phyloP scores from a whole-genome alignment of 1,140 invertebrate species.

The Drosophila ambigua region DNA sequence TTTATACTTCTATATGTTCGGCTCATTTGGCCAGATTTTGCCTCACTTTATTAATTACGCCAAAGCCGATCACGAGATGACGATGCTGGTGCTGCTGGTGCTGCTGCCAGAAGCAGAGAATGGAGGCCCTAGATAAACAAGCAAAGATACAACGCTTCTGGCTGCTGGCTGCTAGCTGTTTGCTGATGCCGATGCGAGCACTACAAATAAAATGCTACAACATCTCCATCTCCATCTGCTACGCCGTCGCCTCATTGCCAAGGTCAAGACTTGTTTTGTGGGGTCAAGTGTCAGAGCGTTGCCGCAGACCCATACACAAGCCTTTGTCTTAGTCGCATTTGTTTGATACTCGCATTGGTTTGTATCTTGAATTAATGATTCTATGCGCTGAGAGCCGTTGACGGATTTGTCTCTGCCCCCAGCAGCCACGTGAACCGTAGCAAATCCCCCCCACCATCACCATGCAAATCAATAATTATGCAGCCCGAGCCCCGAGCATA shows the following conservation, averaged over 20 bases:
- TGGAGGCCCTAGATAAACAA: constrained; percentile 75
- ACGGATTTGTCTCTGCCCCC: constrained; percentile 25
- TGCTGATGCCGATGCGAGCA: constrained; percentile 15
- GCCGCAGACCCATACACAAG: background rate
- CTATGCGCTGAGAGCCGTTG: constrained; percentile 25
- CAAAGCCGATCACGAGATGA: constrained; percentile 46
- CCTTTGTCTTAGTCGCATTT: constrained; percentile 39
- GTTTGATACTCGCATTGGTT: constrained; percentile 29
- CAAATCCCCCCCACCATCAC: constrained; percentile 1
- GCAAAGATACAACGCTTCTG: constrained; percentile 22
- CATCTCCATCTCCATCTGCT: constrained; percentile 46
- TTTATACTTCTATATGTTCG: constrained; percentile 78
- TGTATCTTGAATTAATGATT: constrained; percentile 68
- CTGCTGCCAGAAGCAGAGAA: constrained; percentile 51
- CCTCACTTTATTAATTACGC: constrained; percentile 75
- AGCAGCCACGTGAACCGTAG: constrained; percentile 33
- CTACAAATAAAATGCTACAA: constrained; percentile 53
- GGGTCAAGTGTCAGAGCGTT: constrained; percentile 79
- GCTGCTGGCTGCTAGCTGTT: constrained; percentile 9
- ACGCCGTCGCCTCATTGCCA: constrained; percentile 66
- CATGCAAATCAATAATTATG: constrained; percentile 42
- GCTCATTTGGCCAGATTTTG: constrained; percentile 64
- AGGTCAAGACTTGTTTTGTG: constrained; percentile 73
- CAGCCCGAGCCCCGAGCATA: constrained; percentile 28
- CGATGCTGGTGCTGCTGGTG: constrained; percentile 34